Percentiles rank a stretch among this genome's conserved stretches.
These are phyloP conservation scores for Oeneis ivallda DNA, from an alignment of 2,888 invertebrate species.

Conservation along the genomic window DNA sequence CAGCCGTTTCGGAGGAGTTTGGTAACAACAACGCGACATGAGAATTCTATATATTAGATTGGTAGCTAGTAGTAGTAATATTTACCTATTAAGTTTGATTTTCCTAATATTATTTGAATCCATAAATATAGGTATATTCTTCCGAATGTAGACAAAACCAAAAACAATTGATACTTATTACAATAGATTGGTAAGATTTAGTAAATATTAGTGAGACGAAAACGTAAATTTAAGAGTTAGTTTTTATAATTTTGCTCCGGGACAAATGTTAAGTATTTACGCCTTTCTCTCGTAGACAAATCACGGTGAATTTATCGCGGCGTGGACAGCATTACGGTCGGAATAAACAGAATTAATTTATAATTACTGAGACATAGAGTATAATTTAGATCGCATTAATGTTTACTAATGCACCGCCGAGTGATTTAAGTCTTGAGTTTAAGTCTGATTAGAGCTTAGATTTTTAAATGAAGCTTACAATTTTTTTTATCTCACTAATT, in stretches of 20 bases:
- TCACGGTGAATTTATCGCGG: constrained; percentile 42
- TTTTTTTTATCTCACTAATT: too few species aligned
- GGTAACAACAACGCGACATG: too few species aligned
- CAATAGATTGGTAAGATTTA: too few species aligned
- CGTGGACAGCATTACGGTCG: constrained; percentile 42
- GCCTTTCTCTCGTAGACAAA: constrained; percentile 38
- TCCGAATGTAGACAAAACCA: too few species aligned
- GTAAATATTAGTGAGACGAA: too few species aligned
- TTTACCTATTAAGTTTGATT: not conserved
- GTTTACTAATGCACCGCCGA: constrained; percentile 41
- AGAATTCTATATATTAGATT: too few species aligned
- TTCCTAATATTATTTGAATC: not conserved
- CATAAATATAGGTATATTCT: too few species aligned
- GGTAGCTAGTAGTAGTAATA: not conserved
- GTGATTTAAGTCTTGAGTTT: constrained; percentile 37
- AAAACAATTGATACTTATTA: too few species aligned
- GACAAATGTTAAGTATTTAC: constrained; percentile 18
- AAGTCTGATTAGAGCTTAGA: not conserved
- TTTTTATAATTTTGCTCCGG: too few species aligned
- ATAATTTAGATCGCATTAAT: constrained; percentile 43
- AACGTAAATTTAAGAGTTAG: too few species aligned
- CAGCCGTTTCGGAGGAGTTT: too few species aligned
- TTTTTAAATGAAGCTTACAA: too few species aligned
- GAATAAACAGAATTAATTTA: constrained; percentile 44
- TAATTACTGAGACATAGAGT: constrained; percentile 42